A percentile compares a stretch with the other conserved stretches of the same genome.
Evolutionary conservation across 2,797 vertebrate genomes (phyloP).

Genomic region (Paratrypauchen microcephalus): DNA sequence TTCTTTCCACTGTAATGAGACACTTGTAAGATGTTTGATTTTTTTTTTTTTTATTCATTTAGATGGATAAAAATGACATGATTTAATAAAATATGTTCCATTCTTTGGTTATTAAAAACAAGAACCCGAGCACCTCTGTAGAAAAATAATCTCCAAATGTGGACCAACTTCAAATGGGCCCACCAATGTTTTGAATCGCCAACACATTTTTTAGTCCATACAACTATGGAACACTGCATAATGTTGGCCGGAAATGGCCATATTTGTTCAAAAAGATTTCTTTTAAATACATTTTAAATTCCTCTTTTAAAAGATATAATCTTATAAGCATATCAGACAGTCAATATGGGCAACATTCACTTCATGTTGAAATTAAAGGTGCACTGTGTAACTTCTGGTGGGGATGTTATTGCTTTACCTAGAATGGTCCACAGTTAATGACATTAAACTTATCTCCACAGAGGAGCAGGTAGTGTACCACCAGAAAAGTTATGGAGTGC

Average conservation of each 20-base stretch:
- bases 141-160: conserved; percentile 70
- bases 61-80: conserved; percentile 52
- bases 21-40: not conserved
- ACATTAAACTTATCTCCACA: not conserved
- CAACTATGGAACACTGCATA: conserved; percentile 29
- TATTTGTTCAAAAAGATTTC: conserved; percentile 27
- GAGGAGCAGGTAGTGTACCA: not conserved
- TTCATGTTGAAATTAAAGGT: not conserved
- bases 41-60: conserved; percentile 64
- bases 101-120: conserved; percentile 76
- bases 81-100: conserved; percentile 70
- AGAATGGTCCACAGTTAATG: not conserved
- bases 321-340: conserved; percentile 51
- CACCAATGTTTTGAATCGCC: not conserved
- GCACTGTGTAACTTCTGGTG: not conserved
- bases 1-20: not conserved
- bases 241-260: conserved; percentile 6
- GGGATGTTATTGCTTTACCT: not conserved
- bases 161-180: conserved; percentile 36
- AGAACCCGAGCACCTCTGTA: conserved; percentile 51
- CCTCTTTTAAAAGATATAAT: not conserved
- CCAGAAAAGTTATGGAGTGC: not conserved
- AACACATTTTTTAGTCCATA: conserved; percentile 9
- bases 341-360: conserved; percentile 2
- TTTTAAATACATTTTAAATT: conserved; percentile 48